Percentiles rank a stretch among this genome's conserved stretches.
Evolutionary conservation across 2,113 vertebrate genomes (phyloP).

Genomic region (Ciconia stormi): DNA sequence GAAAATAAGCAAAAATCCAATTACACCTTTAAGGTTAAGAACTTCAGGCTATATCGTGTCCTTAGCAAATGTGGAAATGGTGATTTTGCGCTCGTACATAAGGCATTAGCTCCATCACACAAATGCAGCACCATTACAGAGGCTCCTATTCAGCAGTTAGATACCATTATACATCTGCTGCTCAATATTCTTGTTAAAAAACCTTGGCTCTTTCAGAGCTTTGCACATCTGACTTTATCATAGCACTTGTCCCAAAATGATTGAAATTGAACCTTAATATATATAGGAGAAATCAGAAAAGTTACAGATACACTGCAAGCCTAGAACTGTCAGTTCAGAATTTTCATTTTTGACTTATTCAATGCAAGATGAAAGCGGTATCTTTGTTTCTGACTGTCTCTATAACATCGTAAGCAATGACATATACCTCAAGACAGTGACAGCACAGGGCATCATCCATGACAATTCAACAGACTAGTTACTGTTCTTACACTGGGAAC

Average conservation of each 20-base stretch:
- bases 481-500: not conserved
- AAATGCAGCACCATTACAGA: not conserved
- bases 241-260: not conserved
- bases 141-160: not conserved
- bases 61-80: not conserved
- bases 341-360: not conserved
- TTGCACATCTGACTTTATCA: not conserved
- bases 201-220: not conserved
- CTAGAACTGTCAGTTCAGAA: constrained; percentile 24
- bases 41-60: not conserved
- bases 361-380: constrained; percentile 1
- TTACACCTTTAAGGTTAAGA: not conserved
- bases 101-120: not conserved
- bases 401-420: not conserved
- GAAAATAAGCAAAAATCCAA: not conserved
- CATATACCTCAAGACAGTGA: not conserved
- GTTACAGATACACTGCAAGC: not conserved
- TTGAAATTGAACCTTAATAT: not conserved
- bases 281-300: not conserved
- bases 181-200: not conserved
- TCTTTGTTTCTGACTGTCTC: not conserved
- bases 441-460: not conserved
- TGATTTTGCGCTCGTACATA: not conserved
- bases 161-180: not conserved
- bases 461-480: not conserved